Percentiles rank a stretch among this genome's conserved stretches.
Evolutionary conservation across 1,140 invertebrate species (phyloP).

Genomic region (Charaxes varanes): DNA sequence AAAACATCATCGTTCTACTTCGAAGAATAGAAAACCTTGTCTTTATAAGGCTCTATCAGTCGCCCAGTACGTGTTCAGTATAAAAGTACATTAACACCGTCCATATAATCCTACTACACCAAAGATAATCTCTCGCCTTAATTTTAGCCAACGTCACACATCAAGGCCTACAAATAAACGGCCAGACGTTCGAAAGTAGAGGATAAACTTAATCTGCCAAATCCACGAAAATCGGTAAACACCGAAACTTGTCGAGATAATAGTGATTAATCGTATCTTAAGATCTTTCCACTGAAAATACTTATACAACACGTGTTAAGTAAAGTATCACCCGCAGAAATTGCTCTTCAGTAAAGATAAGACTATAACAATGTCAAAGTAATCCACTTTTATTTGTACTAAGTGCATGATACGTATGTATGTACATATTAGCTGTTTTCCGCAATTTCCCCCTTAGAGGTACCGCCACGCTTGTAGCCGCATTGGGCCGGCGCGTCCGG

Average conservation of each 20-base stretch:
- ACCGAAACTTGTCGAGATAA: constrained; percentile 45
- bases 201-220: constrained; percentile 48
- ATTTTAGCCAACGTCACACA: constrained; percentile 15
- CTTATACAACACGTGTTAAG: too few relatives aligned
- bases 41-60: background rate
- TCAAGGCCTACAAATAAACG: constrained; percentile 33
- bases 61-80: background rate
- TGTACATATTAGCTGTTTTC: too few relatives aligned
- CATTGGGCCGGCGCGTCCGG: too few relatives aligned
- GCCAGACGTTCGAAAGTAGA: constrained; percentile 15
- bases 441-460: too few relatives aligned
- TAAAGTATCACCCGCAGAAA: too few relatives aligned
- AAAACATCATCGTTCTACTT: too few relatives aligned
- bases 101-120: constrained; percentile 12
- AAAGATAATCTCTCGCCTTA: constrained; percentile 17
- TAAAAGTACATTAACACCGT: background rate
- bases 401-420: too few relatives aligned
- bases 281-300: constrained; percentile 9
- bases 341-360: too few relatives aligned
- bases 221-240: constrained; percentile 57
- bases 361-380: too few relatives aligned
- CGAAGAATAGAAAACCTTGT: constrained; percentile 1
- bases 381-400: too few relatives aligned
- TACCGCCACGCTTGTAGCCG: too few relatives aligned
- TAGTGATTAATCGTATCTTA: constrained; percentile 55